phyloP scores from a whole-genome alignment of 35 echinoderm and acorn worm species.

The Ptychodera flava region DNA sequence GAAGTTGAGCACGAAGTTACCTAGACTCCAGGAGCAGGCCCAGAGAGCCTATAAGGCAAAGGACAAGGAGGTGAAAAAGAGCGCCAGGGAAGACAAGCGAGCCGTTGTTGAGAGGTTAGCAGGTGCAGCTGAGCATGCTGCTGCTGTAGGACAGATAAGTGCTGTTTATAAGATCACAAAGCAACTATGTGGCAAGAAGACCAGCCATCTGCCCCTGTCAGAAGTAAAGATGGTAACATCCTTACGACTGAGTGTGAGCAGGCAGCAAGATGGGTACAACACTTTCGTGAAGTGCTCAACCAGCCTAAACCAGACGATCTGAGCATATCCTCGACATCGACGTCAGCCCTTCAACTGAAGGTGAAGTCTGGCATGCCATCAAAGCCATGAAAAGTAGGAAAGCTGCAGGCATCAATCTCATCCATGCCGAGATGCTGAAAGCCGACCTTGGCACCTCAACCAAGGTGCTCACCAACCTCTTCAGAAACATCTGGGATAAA shows the following conservation, averaged over 20 bases:
- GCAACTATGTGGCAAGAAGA: not conserved
- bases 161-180: not conserved
- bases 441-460: not conserved
- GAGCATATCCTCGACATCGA: not conserved
- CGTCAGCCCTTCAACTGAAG: not conserved
- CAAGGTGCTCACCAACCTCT: not conserved
- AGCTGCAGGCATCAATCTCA: not conserved
- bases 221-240: not conserved
- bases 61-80: not conserved
- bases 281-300: conserved; percentile 14
- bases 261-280: not conserved
- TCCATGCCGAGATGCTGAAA: conserved; percentile 24
- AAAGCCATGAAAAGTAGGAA: not conserved
- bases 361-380: not conserved
- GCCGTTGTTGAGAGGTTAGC: not conserved
- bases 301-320: not conserved
- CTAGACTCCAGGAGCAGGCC: not conserved
- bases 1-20: too few relatives aligned
- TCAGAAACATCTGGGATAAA: not conserved
- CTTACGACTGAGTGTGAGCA: not conserved
- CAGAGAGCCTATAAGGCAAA: not conserved
- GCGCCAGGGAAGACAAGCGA: not conserved
- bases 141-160: not conserved
- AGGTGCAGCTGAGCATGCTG: not conserved
- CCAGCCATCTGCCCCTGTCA: not conserved